Conservation (phyloP, 1,140 invertebrate species). For the Euwallacea similis region DNA sequence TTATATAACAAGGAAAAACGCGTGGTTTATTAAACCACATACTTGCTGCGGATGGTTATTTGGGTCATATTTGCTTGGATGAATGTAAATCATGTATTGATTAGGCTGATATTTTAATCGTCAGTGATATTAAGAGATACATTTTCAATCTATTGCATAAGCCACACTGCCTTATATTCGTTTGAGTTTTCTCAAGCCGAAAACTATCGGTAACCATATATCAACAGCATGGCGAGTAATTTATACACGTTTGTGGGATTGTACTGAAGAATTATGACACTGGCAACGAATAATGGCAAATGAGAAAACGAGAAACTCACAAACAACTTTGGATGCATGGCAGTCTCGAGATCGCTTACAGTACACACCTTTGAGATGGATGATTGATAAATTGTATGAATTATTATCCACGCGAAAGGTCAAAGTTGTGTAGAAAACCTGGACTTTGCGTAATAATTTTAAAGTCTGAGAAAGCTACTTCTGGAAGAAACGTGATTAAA, state of each 20-base stretch:
- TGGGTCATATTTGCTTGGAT: not conserved
- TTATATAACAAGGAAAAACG: slow-evolving; percentile 5
- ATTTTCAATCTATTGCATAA: too few relatives aligned
- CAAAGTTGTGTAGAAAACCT: slow-evolving; percentile 1
- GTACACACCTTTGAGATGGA: slow-evolving; percentile 20
- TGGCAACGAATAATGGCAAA: slow-evolving; percentile 20
- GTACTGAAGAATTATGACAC: slow-evolving; percentile 20
- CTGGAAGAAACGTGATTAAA: not conserved
- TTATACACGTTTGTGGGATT: slow-evolving; percentile 22
- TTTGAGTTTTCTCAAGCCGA: not conserved
- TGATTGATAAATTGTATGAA: slow-evolving; percentile 24
- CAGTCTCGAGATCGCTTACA: slow-evolving; percentile 10
- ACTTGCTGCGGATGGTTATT: not conserved
- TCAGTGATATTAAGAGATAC: too few relatives aligned
- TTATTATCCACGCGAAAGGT: slow-evolving; percentile 17
- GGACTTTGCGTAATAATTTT: too few relatives aligned
- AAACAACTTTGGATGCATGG: slow-evolving; percentile 13
- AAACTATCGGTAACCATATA: slow-evolving; percentile 7
- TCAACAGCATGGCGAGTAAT: slow-evolving; percentile 8
- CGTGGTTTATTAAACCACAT: slow-evolving; percentile 5
- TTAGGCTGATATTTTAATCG: not conserved
- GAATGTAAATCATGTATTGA: not conserved
- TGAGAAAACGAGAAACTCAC: slow-evolving; percentile 24
- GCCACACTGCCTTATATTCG: not conserved
- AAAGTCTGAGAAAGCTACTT: too few relatives aligned